Evolutionary conservation across 2,113 vertebrate genomes (phyloP).

Genomic region (Microtus ochrogaster): DNA sequence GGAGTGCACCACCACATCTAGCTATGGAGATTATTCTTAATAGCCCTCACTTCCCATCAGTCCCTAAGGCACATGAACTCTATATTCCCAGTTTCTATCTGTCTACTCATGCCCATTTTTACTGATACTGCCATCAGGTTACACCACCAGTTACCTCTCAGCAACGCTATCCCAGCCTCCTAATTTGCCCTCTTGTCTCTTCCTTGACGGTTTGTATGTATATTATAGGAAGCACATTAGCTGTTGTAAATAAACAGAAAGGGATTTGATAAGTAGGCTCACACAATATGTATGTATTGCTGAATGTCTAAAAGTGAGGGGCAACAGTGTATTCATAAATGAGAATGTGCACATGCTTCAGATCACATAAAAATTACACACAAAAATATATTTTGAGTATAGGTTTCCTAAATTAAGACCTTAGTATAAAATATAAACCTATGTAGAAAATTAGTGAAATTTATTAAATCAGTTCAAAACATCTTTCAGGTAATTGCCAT

Average conservation of each 20-base stretch:
- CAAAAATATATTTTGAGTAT: not conserved
- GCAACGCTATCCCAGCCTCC: not conserved
- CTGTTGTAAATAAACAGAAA: conserved; percentile 49
- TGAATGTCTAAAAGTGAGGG: conserved; percentile 1
- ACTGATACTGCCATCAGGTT: not conserved
- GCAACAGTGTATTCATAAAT: not conserved
- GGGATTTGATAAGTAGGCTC: conserved; percentile 14
- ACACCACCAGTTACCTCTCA: not conserved
- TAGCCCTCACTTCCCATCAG: not conserved
- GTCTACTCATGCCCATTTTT: not conserved
- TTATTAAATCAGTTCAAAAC: conserved; percentile 55
- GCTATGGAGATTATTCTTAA: not conserved
- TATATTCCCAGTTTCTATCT: conserved; percentile 24
- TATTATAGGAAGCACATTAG: conserved; percentile 33
- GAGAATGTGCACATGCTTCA: not conserved
- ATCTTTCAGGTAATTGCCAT: conserved; percentile 29
- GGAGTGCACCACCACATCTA: not conserved
- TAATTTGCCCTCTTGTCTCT: conserved; percentile 18
- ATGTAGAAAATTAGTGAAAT: conserved; percentile 46
- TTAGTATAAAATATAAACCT: conserved; percentile 48
- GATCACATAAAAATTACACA: not conserved
- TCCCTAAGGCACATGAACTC: not conserved
- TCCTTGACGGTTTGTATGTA: not conserved
- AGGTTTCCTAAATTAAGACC: conserved; percentile 24
- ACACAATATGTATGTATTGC: not conserved